Base-by-base conservation (phyloP, 2,888 invertebrate genomes). In the Myopa testacea region DNA sequence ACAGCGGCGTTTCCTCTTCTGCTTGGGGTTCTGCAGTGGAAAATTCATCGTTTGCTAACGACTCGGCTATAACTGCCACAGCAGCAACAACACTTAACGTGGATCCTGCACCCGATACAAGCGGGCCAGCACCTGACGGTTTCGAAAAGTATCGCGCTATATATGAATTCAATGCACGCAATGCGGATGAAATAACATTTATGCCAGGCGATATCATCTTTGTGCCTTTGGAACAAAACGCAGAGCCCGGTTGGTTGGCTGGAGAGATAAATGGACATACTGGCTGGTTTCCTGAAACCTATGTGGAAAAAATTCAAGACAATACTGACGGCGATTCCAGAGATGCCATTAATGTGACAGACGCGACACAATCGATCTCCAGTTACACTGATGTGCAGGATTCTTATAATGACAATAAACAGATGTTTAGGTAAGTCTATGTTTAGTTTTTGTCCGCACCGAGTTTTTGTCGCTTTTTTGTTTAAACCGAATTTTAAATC, bases 231-330 rank as follows among this genome's bases (percentile, higher is more conserved):
- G 92, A 95, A 77, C 96, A 96, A 85, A 95, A 94, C 82, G 95
- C 97, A 0, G 99, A 99, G 87, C 98, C 98, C 0, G 99, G 98
- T n/a, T 99, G 99, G 98, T 90, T 96, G 84, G 96, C 97, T 82
- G 99, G 99, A 0, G 95, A 95, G 84, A 93, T 97, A 50, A 92
- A 95, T 85, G 98, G 97, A 4, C 94, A 95, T 81, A 94, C 95
- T 0, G 98, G 98, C 1, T 98, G 98, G 97, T 98, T 98, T 90
- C 98, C 98, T 0, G 97, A 98, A 88, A 95, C 97, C 0, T 98
- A 98, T 87, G 98, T 96, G 19, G 96, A 97, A 86, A 93, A 93
- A 60, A 90, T 95, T 12, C 93, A 91, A 65, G 87, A 86, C 1
- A 85, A 82, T 14, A 75, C 63, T 38, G 77, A 72, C 40, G 70